Evolutionary conservation across 2,113 vertebrate genomes (phyloP), one percentile per base, ranked within the genome.

Genomic region (Anthoscopus minutus): DNA sequence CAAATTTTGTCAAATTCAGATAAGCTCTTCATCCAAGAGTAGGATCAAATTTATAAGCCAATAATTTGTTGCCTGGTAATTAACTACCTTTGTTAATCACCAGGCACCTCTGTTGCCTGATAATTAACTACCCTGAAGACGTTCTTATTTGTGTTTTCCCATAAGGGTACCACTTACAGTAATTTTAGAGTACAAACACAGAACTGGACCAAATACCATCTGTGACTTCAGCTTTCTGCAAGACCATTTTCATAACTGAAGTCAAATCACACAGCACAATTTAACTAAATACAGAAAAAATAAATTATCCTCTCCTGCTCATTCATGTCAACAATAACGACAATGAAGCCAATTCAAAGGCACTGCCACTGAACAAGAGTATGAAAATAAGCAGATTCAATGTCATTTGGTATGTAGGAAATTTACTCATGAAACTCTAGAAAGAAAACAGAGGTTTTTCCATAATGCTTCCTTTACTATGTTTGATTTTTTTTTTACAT

Each of bases 121-220:
- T 38, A 84, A 81, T 67, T 72, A 88, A 62, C 31, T 78, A 28
- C 33, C 61, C 54, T 38, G 70, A 65, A 89, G 53, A 48, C 1
- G 0, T 37, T 37, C 21, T 69, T 38, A 60, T 13, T 56, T 62
- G 37, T 51, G 38, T 30, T 50, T 65, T 79, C 40, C 23, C 42
- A 61, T 0, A 1, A 51, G 25, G 31, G 2, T 24, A 53, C 3
- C 10, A 14, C 31, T 56, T 84, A 8, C 2, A 66, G 31, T 30
- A 71, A 45, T 42, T 85, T 89, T 25, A 64, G 50, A 82, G 45
- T 62, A 58, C 17, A 62, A 86, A 58, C 24, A 61, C 47, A 35
- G 31, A 72, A 48, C 22, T 37, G 40, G 42, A 79, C 25, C 4
- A 77, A 76, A 38, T 7, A 16, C 9, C 3, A 1, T 16, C 54